Base-by-base conservation (phyloP, 2,113 vertebrate genomes). In the Zosterops hypoxanthus region DNA sequence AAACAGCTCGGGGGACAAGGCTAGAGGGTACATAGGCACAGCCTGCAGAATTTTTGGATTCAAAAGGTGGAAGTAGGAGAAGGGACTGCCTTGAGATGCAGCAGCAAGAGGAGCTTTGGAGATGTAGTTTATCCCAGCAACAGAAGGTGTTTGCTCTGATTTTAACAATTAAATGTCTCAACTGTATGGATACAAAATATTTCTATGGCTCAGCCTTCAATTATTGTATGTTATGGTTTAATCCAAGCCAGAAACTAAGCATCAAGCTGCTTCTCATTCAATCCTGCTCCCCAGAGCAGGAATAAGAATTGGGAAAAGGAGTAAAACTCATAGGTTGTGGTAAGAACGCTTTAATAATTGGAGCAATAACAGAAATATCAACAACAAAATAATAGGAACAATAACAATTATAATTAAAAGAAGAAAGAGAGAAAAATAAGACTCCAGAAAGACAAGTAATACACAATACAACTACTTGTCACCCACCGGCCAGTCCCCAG, bases 131-230 rank as follows among this genome's bases (percentile, higher is more conserved):
- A 41, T 56, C 50, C n/a, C n/a, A 86, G 11, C 12, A 60, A 73
- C 6, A 6, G 22, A 70, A 70, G 19, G 23, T 14, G 11, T 22
- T 70, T 20, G 33, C 16, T 85, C 61, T 61, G 25, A 44, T 70
- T 90, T 82, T 73, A 70, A 28, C 12, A 60, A 24, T 24, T 86
- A 42, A 18, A 10, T 71, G 25, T 72, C 21, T 34, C 33, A 34
- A 0, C 44, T 82, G n/a, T 82, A 82, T 82, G 75, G 61, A 66
- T 94, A 93, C 33, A 36, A 92, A 94, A 87, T 88, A 90, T 75
- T 94, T 70, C 44, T 82, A 11, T 24, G 18, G 25, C 52, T 73
- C 52, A 87, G 47, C 52, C 96, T 94, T 96, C 83, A 92, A 80
- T 89, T 96, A 88, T 22, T 46, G 9, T 4, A 41, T 20, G 9